Evolutionary conservation across 2,113 vertebrate species (phyloP), one percentile per base, ranked within the genome.

Genomic region (Anseranas semipalmata): DNA sequence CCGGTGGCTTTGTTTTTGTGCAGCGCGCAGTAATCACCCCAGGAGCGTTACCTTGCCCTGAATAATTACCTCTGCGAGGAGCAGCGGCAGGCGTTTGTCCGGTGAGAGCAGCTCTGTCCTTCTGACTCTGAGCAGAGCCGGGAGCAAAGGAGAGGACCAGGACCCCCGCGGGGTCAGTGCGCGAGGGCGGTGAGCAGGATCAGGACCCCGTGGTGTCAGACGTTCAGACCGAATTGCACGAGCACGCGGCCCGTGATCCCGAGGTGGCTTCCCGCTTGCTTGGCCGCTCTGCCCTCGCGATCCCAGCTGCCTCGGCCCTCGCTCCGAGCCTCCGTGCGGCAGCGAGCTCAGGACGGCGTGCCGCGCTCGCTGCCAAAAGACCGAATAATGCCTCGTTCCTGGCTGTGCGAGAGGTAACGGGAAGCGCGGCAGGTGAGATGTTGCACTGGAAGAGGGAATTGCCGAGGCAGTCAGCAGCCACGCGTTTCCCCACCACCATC

Each of bases 21-120:
- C 25, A 10, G 25, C 5, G 0, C 15, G 12, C 1, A 0, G 7
- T 5, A 4, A 27, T 15, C 2, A 2, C 35, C 71, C 20, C 37
- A 4, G 58, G 55, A 55, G 62, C n/a, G 2, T 28, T 4, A 2
- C 77, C 58, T 50, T 37, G 39, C 77, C 46, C 32, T 60, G 5
- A 11, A 28, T 71, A 22, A 24, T 15, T 12, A 4, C 9, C 65
- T 46, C 20, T 19, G 4, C 0, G 17, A 27, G 32, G 35, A 52
- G 12, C 27, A 4, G 7, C 2, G 0, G 39, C 7, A 0, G 27
- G 25, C 1, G 1, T 20, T 35, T 56, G 28, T n/a, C 0, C 3
- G 32, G 15, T 46, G 22, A 35, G 7, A 15, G 3, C 5, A 14
- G 46, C 68, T n/a, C 53, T 2, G 6, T 27, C 16, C 27, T n/a